These are phyloP conservation scores for Macrochelys suwanniensis DNA, from an alignment of 2,797 vertebrate genomes.

Conservation along the genomic window DNA sequence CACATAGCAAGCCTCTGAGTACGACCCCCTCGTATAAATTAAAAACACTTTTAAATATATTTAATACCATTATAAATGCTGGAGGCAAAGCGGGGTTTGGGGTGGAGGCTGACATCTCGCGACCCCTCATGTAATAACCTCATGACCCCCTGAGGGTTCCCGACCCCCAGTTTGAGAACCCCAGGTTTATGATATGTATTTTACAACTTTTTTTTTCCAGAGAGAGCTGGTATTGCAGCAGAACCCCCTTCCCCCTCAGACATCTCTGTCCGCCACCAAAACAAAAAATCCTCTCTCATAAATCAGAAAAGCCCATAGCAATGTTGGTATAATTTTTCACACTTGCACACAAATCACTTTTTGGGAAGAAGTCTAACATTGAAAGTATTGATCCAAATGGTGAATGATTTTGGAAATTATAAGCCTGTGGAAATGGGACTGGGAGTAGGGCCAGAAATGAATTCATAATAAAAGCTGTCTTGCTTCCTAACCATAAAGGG, in stretches of 20 bases:
- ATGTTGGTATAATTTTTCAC: conserved; percentile 22
- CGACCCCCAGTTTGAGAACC: too few relatives aligned
- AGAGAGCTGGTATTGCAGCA: neutral
- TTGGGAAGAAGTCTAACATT: conserved; percentile 8
- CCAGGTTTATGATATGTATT: neutral
- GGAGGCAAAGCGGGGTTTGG: too few relatives aligned
- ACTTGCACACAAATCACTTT: neutral
- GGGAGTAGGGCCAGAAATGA: neutral
- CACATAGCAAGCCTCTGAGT: too few relatives aligned
- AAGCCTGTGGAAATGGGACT: conserved; percentile 4
- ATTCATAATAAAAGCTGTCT: neutral
- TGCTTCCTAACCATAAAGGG: neutral
- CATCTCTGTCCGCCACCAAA: neutral
- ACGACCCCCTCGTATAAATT: too few relatives aligned
- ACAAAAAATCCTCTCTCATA: neutral
- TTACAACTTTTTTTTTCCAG: neutral
- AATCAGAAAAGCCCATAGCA: conserved; percentile 18
- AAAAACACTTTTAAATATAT: too few relatives aligned
- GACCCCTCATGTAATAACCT: too few relatives aligned
- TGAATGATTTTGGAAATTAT: neutral
- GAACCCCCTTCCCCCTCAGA: neutral
- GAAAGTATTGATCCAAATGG: conserved; percentile 17
- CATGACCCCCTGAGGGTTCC: too few relatives aligned
- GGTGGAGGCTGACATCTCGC: too few relatives aligned
- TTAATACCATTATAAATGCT: too few relatives aligned